Base-by-base conservation (phyloP, 2,888 invertebrate species). In the Acanthosepion esculentum region DNA sequence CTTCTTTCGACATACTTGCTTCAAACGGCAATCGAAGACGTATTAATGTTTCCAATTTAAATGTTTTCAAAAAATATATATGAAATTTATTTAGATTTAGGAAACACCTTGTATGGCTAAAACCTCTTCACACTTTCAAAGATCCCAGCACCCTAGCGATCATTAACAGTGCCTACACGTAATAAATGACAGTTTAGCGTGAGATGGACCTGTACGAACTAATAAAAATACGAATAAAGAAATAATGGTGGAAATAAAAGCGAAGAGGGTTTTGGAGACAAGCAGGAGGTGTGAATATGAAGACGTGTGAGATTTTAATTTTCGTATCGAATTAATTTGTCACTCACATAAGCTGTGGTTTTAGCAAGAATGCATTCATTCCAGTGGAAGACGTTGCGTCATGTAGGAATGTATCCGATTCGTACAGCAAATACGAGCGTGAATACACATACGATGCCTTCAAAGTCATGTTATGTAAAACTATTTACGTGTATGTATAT, bases 291-390 rank as follows among this genome's bases (percentile, higher is more conserved):
- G 78, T 33, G n/a, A 41, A 78, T 23, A 78, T n/a, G 78, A n/a
- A 78, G 33, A 78, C 78, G 78, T 78, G 78, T 78, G 78, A 78
- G 78, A 78, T n/a, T 78, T 78, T 78, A 33, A 78, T 78, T 78
- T n/a, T 78, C 78, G 78, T 23, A n/a, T 78, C 33, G 78, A n/a
- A 78, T 78, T 15, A 78, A 78, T 78, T 78, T n/a, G 78, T 78
- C 78, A 33, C 78, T 78, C n/a, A 78, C 33, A n/a, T 78, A 78
- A 33, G n/a, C n/a, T 15, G 78, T 33, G 33, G 12, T 33, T 78
- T n/a, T 5, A n/a, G 78, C n/a, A 8, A 78, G 0, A 12, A 78
- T 78, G 26, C n/a, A 78, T 29, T 78, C 10, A 29, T 64, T 10
- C 23, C 23, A 26, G 10, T 10, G 0, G 18, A 0, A n/a, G 10